phyloP scores from a whole-genome alignment of 2,888 invertebrate genomes.

The Acanthacorydalis orientalis region DNA sequence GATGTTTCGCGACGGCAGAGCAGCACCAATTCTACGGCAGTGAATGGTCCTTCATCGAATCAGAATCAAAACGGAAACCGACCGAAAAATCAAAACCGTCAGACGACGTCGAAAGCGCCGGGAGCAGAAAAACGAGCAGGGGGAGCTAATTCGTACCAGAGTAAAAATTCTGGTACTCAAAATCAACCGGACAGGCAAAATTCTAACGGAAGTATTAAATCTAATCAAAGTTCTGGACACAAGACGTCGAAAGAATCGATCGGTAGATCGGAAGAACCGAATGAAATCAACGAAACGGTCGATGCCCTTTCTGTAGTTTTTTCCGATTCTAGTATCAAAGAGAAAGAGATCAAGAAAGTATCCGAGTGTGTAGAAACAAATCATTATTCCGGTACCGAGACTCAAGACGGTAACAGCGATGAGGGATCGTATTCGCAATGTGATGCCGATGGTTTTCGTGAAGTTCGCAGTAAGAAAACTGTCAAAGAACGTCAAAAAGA shows the following conservation, averaged over 20 bases:
- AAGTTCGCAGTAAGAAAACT: conserved; percentile 66
- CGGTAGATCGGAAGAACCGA: conserved; percentile 19
- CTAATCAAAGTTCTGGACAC: conserved; percentile 20
- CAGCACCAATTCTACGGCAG: conserved; percentile 1
- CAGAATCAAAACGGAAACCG: conserved; percentile 6
- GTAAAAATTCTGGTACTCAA: conserved; percentile 8
- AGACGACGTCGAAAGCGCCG: conserved; percentile 17
- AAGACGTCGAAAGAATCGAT: conserved; percentile 22
- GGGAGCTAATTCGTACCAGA: conserved; percentile 7
- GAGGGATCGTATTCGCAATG: conserved; percentile 25
- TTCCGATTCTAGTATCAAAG: conserved; percentile 25
- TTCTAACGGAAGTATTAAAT: conserved; percentile 19
- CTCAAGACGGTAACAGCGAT: conserved; percentile 7
- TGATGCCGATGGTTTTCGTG: conserved; percentile 62
- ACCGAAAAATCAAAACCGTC: neutral
- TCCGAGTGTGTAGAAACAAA: conserved; percentile 36
- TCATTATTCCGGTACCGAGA: conserved; percentile 7
- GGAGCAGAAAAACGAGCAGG: conserved; percentile 20
- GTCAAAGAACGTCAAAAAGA: conserved; percentile 39
- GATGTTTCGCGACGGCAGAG: conserved; percentile 2
- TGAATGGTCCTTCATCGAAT: conserved; percentile 5
- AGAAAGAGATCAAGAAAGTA: conserved; percentile 26
- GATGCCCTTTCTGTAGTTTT: conserved; percentile 34
- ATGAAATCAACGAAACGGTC: conserved; percentile 23
- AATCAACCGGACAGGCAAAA: conserved; percentile 21